These are phyloP conservation scores for Lasioglossum villosulum DNA, from an alignment of 2,888 invertebrate species.

Conservation along the genomic window DNA sequence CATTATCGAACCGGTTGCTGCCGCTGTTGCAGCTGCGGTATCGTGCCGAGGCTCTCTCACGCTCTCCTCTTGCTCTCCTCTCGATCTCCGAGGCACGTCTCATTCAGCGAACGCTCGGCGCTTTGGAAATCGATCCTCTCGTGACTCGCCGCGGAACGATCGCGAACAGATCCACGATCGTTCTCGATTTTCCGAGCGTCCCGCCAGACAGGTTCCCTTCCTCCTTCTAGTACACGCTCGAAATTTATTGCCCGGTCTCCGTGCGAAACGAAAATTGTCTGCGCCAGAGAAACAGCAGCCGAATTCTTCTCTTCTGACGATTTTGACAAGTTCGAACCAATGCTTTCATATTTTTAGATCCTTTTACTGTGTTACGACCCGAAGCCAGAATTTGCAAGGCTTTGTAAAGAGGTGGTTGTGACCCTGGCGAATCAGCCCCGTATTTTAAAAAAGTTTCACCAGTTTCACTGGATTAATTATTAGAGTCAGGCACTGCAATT, in stretches of 20 bases:
- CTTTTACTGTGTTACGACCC: neutral
- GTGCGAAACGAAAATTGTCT: neutral
- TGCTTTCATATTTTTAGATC: neutral
- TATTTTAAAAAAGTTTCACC: too few species aligned
- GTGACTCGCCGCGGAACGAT: conserved; percentile 32
- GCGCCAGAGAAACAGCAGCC: neutral
- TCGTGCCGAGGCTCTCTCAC: conserved; percentile 65
- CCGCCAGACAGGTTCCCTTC: neutral
- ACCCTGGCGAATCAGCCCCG: too few species aligned
- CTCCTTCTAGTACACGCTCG: neutral
- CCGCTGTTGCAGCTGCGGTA: conserved; percentile 69
- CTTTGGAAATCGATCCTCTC: conserved; percentile 59
- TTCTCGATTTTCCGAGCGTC: neutral
- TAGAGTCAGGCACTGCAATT: too few species aligned
- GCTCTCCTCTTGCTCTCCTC: conserved; percentile 39
- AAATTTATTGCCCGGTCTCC: neutral
- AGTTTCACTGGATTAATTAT: too few species aligned
- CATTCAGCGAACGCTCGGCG: conserved; percentile 67
- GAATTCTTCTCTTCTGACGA: neutral
- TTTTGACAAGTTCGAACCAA: neutral
- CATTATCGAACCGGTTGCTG: conserved; percentile 75
- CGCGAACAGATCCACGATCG: conserved; percentile 5
- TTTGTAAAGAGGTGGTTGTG: too few species aligned
- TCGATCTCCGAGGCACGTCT: conserved; percentile 51
- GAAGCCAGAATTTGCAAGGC: too few species aligned